Percentiles rank a stretch among this genome's conserved stretches.
These are phyloP conservation scores for Hirtodrosophila histrioides DNA, from an alignment of 2,888 invertebrate genomes.

Conservation along the genomic window DNA sequence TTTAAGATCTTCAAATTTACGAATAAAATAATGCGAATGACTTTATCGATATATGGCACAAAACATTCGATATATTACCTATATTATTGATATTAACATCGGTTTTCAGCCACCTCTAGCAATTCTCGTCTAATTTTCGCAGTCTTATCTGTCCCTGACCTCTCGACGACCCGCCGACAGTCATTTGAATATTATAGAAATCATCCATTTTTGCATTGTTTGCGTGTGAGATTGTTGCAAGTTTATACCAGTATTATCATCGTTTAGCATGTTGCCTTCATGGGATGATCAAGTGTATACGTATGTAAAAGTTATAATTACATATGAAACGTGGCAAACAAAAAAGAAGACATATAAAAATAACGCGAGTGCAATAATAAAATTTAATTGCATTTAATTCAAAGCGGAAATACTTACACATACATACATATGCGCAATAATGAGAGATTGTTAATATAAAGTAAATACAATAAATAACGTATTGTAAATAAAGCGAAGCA, in stretches of 20 bases:
- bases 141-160: slow-evolving; percentile 33
- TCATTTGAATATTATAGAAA: slow-evolving; percentile 21
- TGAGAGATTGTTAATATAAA: slow-evolving; percentile 36
- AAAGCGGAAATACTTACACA: slow-evolving; percentile 64
- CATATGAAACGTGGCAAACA: slow-evolving; percentile 28
- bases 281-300: slow-evolving; percentile 14
- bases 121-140: slow-evolving; percentile 1
- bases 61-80: no score
- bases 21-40: no score
- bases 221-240: slow-evolving; percentile 11
- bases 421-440: slow-evolving; percentile 26
- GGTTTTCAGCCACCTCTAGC: no score
- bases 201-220: neutral
- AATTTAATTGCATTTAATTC: slow-evolving; percentile 66
- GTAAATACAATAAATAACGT: slow-evolving; percentile 27
- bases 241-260: slow-evolving; percentile 34
- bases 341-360: slow-evolving; percentile 3
- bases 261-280: slow-evolving; percentile 33
- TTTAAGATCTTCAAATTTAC: no score
- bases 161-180: slow-evolving; percentile 19
- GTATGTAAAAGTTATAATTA: slow-evolving; percentile 30
- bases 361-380: slow-evolving; percentile 50
- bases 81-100: no score
- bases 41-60: no score
- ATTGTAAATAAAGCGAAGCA: slow-evolving; percentile 31